Conservation (phyloP, 2,797 vertebrate genomes). For the Trachurus trachurus region DNA sequence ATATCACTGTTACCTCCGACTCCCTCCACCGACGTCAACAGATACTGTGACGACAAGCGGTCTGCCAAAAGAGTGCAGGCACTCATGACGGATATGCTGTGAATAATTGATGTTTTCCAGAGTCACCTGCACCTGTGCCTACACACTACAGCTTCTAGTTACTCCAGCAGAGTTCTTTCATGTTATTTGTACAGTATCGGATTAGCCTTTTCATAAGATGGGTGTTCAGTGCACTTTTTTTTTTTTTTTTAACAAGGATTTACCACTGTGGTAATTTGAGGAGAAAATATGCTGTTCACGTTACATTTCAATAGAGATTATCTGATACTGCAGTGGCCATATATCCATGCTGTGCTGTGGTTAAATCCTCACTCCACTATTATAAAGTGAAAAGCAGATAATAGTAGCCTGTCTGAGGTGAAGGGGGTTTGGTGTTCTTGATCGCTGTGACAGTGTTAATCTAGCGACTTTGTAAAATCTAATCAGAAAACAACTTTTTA, state of each 20-base stretch:
- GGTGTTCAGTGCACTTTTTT: not conserved
- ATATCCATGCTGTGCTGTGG: constrained; percentile 13
- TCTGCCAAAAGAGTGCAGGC: constrained; percentile 59
- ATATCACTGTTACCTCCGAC: not conserved
- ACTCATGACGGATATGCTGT: constrained; percentile 72
- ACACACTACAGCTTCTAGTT: constrained; percentile 50
- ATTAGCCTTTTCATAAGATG: not conserved
- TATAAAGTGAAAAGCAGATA: constrained; percentile 19
- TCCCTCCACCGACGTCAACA: constrained; percentile 20
- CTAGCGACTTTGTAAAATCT: not conserved
- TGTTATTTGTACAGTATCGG: not conserved
- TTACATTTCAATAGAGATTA: not conserved
- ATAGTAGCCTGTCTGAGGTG: constrained; percentile 35
- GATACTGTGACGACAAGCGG: constrained; percentile 58
- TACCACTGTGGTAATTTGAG: not conserved
- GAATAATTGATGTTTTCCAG: constrained; percentile 78
- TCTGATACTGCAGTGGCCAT: not conserved
- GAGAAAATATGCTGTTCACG: not conserved
- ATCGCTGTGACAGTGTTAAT: constrained; percentile 22
- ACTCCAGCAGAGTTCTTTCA: constrained; percentile 21
- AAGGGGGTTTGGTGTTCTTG: constrained; percentile 3
- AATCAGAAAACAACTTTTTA: not conserved
- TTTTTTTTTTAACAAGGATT: not conserved
- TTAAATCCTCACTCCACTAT: constrained; percentile 21
- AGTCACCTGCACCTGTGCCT: constrained; percentile 52